phyloP scores from a whole-genome alignment of 2,113 vertebrate species.

The Ammospiza caudacuta region DNA sequence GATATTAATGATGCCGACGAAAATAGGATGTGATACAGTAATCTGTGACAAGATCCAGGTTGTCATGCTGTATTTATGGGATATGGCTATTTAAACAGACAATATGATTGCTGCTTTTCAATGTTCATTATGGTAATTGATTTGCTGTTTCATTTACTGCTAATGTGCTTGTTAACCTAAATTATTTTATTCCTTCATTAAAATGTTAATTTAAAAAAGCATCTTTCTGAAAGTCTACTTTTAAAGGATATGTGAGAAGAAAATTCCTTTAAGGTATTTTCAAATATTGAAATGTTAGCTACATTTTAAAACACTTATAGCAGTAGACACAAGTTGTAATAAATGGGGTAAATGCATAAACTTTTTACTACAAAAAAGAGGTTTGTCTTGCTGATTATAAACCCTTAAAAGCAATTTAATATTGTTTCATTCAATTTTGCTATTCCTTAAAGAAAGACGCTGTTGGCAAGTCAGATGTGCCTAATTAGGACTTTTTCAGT shows the following conservation, averaged over 20 bases:
- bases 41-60: not conserved
- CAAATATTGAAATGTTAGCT: not conserved
- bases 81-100: not conserved
- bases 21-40: not conserved
- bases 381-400: not conserved
- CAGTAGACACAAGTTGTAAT: not conserved
- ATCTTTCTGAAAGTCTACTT: not conserved
- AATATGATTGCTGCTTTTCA: not conserved
- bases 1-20: accelerated
- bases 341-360: not conserved
- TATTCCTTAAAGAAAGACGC: not conserved
- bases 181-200: not conserved
- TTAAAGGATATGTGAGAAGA: not conserved
- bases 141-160: not conserved
- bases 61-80: not conserved
- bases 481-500: not conserved
- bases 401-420: not conserved
- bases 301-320: not conserved
- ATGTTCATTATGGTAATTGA: not conserved
- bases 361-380: not conserved
- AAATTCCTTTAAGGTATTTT: not conserved
- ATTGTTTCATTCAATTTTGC: not conserved
- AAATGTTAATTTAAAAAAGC: not conserved
- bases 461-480: not conserved
- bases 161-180: not conserved